Percentiles rank a stretch among this genome's conserved stretches.
Conservation (phyloP, 2,888 invertebrate species). For the Melanotus villosus region DNA sequence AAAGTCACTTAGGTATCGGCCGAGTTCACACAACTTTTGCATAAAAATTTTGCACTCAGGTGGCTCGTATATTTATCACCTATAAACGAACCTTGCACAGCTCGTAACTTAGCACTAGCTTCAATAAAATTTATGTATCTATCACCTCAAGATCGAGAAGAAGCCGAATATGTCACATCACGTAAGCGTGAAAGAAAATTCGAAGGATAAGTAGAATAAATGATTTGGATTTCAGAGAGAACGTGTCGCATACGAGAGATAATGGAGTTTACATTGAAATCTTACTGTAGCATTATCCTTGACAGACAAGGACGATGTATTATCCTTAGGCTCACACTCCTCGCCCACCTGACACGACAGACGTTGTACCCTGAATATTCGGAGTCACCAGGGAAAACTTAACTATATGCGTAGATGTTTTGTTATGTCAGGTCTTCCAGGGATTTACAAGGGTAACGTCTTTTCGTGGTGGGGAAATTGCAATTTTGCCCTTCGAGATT, state of each 20-base stretch:
- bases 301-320: constrained; percentile 31
- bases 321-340: constrained; percentile 13
- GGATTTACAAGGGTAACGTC: background rate
- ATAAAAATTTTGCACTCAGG: constrained; percentile 26
- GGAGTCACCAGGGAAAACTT: constrained; percentile 3
- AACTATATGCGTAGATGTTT: constrained; percentile 3
- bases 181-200: constrained; percentile 40
- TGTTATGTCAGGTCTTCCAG: constrained; percentile 8
- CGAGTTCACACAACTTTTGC: constrained; percentile 16
- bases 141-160: constrained; percentile 28
- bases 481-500: background rate
- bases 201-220: constrained; percentile 45
- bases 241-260: constrained; percentile 39
- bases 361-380: constrained; percentile 5
- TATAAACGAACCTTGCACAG: constrained; percentile 22
- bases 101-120: constrained; percentile 21
- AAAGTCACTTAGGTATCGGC: no score
- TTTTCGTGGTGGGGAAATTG: background rate
- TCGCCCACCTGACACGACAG: constrained; percentile 18
- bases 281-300: constrained; percentile 38
- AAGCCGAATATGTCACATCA: constrained; percentile 36
- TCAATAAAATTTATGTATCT: constrained; percentile 43
- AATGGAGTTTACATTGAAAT: constrained; percentile 46
- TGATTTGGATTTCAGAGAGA: constrained; percentile 45
- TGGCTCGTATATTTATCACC: constrained; percentile 20